Conservation (phyloP, 2,797 vertebrate species). For the Sebastiscus tertius region DNA sequence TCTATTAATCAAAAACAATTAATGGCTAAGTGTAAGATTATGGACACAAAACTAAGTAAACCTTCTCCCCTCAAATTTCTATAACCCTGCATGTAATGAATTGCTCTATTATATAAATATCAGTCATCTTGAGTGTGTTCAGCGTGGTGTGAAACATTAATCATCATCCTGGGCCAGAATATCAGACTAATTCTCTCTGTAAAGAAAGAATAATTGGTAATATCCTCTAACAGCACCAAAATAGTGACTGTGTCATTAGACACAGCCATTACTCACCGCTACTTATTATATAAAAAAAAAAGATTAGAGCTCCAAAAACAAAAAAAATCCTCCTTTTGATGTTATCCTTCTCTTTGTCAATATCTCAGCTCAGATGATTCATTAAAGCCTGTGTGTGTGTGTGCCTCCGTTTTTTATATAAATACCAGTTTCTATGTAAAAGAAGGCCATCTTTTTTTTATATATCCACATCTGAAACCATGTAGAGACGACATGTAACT, state of each 20-base stretch:
- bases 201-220: not conserved
- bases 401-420: not conserved
- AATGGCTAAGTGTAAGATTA: not conserved
- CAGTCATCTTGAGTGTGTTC: not conserved
- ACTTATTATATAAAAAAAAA: not conserved
- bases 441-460: not conserved
- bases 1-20: not conserved
- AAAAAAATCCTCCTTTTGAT: not conserved
- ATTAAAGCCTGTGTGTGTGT: not conserved
- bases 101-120: not conserved
- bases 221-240: not conserved
- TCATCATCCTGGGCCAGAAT: not conserved
- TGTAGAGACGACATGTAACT: not conserved
- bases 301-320: not conserved
- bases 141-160: not conserved
- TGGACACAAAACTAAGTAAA: not conserved
- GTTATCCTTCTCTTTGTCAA: not conserved
- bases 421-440: not conserved
- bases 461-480: not conserved
- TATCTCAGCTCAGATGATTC: constrained; percentile 23
- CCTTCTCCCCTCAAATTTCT: fast-evolving
- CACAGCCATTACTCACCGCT: not conserved
- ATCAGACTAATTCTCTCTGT: not conserved
- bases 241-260: not conserved
- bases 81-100: not conserved